Conservation (phyloP, 2,888 invertebrate species). For the Bombylius major region DNA sequence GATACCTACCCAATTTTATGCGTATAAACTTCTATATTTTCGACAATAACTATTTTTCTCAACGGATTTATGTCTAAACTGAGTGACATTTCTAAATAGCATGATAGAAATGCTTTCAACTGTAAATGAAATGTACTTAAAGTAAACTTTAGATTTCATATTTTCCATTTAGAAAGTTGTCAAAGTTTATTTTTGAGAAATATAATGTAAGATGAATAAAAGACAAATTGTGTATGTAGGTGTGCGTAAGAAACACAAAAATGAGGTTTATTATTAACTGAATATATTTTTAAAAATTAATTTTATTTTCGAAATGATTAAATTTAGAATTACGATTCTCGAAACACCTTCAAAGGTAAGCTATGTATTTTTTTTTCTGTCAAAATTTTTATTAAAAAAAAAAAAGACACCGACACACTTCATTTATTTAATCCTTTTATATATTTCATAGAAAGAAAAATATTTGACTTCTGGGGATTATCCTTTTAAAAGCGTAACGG, state of each 20-base stretch:
- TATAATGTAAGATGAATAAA: no score
- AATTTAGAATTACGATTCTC: no score
- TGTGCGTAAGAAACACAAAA: neutral
- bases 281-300: no score
- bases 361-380: no score
- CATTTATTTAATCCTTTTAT: no score
- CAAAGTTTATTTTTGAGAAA: neutral
- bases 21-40: slow-evolving; percentile 4
- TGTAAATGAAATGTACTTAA: neutral
- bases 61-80: slow-evolving; percentile 4
- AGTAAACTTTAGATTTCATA: neutral
- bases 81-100: slow-evolving; percentile 4
- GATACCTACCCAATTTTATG: no score
- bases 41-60: slow-evolving; percentile 5
- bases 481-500: neutral
- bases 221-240: no score
- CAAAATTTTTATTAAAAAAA: no score
- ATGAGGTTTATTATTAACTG: no score
- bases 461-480: neutral
- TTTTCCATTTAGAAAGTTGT: neutral
- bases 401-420: no score
- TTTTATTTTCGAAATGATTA: no score
- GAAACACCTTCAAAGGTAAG: no score
- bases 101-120: slow-evolving; percentile 3
- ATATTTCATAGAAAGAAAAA: neutral